phyloP scores from a whole-genome alignment of 1,140 invertebrate species.

The Drosophila leontia region DNA sequence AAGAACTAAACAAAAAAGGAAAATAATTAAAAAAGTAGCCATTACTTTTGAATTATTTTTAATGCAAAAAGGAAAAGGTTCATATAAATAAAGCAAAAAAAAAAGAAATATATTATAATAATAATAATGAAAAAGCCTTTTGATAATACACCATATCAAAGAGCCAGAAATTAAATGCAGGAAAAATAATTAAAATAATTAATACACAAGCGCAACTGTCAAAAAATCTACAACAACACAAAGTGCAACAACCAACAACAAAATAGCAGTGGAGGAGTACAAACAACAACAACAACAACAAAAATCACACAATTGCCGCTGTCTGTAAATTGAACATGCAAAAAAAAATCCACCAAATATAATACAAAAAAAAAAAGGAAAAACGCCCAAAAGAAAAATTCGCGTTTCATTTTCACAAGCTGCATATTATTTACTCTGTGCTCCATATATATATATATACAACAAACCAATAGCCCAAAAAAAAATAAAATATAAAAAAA shows the following conservation, averaged over 20 bases:
- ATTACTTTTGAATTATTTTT: slow-evolving; percentile 82
- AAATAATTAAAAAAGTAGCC: slow-evolving; percentile 81
- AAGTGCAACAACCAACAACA: slow-evolving; percentile 52
- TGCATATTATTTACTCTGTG: slow-evolving; percentile 80
- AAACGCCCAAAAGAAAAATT: slow-evolving; percentile 47
- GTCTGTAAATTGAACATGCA: slow-evolving; percentile 66
- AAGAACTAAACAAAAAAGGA: slow-evolving; percentile 47
- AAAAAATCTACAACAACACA: slow-evolving; percentile 60
- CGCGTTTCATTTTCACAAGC: slow-evolving; percentile 70
- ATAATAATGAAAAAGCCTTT: slow-evolving; percentile 9
- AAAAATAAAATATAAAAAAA: slow-evolving; percentile 42
- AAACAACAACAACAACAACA: slow-evolving; percentile 32
- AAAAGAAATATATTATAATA: slow-evolving; percentile 24
- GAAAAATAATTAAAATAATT: slow-evolving; percentile 68
- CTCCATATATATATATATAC: slow-evolving; percentile 56
- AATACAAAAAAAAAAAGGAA: slow-evolving; percentile 22
- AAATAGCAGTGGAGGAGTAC: slow-evolving; percentile 24
- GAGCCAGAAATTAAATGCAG: slow-evolving; percentile 53
- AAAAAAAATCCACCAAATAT: slow-evolving; percentile 40
- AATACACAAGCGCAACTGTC: slow-evolving; percentile 64
- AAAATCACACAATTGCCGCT: slow-evolving; percentile 65
- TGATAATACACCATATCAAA: slow-evolving; percentile 78
- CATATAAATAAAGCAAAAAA: slow-evolving; percentile 5
- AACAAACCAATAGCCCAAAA: slow-evolving; percentile 65
- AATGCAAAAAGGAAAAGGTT: slow-evolving; percentile 51